Evolutionary conservation across 1,140 invertebrate genomes (phyloP).

Genomic region (Plectrocnemia conspersa): DNA sequence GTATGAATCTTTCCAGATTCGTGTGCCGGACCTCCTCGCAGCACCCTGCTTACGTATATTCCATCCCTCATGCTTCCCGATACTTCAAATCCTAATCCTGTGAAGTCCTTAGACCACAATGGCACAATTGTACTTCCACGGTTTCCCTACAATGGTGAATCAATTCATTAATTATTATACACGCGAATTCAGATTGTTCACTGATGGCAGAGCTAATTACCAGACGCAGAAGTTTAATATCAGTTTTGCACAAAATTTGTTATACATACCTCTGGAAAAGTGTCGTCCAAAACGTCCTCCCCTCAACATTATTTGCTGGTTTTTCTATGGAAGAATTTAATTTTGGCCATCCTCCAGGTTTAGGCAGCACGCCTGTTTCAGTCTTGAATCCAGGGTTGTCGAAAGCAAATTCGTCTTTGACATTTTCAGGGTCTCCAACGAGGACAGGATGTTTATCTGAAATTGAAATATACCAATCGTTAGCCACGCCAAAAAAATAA

Average conservation of each 20-base stretch:
- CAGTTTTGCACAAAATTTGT: too few relatives aligned
- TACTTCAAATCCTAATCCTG: constrained; percentile 85
- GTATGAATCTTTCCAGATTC: constrained; percentile 77
- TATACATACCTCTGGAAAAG: constrained; percentile 17
- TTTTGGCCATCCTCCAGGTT: constrained; percentile 25
- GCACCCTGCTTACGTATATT: constrained; percentile 81
- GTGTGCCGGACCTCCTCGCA: constrained; percentile 80
- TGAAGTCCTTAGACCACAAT: constrained; percentile 81
- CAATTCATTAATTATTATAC: too few relatives aligned
- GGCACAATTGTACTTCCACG: constrained; percentile 53
- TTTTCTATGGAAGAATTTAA: constrained; percentile 42
- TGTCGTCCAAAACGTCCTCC: constrained; percentile 45
- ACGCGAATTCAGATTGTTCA: too few relatives aligned
- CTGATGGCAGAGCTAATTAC: neutral
- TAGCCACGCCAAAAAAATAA: neutral
- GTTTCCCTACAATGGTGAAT: constrained; percentile 9
- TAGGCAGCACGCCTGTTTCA: constrained; percentile 32
- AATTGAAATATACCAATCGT: constrained; percentile 37
- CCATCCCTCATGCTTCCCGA: constrained; percentile 85
- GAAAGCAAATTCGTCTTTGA: constrained; percentile 69
- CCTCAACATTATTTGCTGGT: constrained; percentile 48
- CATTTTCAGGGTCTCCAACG: constrained; percentile 65
- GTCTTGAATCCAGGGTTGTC: constrained; percentile 73
- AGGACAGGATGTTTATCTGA: constrained; percentile 68
- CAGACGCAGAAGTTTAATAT: neutral